These are phyloP conservation scores for Myripristis murdjan DNA, from an alignment of 2,797 vertebrate genomes.

Conservation along the genomic window DNA sequence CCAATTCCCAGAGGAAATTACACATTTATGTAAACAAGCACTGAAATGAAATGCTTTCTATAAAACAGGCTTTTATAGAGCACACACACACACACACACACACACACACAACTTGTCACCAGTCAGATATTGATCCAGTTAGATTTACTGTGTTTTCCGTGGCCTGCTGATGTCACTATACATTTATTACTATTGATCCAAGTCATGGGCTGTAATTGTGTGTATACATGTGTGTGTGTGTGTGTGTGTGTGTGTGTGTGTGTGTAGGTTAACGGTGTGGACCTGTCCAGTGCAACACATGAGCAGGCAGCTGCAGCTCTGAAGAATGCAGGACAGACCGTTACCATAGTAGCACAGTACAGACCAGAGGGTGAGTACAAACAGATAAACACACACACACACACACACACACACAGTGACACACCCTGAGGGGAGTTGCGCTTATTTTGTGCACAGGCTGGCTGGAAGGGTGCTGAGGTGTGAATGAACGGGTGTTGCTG, in stretches of 20 bases:
- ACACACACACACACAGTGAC: slow-evolving; percentile 10
- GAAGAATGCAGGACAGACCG: slow-evolving; percentile 96
- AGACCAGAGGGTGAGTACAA: slow-evolving; percentile 93
- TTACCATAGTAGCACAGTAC: slow-evolving; percentile 95
- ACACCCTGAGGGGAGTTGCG: background rate
- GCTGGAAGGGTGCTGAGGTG: too few species aligned
- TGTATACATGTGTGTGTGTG: slow-evolving; percentile 13
- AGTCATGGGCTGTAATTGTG: slow-evolving; percentile 6
- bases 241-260: slow-evolving; percentile 21
- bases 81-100: slow-evolving; percentile 12
- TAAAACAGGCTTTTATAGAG: slow-evolving; percentile 12
- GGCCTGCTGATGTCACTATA: background rate
- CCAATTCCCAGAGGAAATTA: slow-evolving; percentile 5
- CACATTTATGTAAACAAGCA: slow-evolving; percentile 19
- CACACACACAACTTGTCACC: slow-evolving; percentile 15
- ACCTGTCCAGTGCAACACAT: slow-evolving; percentile 94
- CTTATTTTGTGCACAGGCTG: too few species aligned
- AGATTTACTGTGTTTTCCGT: slow-evolving; percentile 1
- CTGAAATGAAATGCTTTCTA: slow-evolving; percentile 31
- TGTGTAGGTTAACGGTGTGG: slow-evolving; percentile 95
- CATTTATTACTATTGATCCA: slow-evolving; percentile 29
- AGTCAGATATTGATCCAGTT: slow-evolving; percentile 22
- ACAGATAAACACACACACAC: slow-evolving; percentile 4
- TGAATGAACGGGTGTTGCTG: too few species aligned
- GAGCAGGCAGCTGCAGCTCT: slow-evolving; percentile 96